A percentile compares a stretch with the other conserved stretches of the same genome.
Evolutionary conservation across 2,797 vertebrate genomes (phyloP).

Genomic region (Poecilia gillii): DNA sequence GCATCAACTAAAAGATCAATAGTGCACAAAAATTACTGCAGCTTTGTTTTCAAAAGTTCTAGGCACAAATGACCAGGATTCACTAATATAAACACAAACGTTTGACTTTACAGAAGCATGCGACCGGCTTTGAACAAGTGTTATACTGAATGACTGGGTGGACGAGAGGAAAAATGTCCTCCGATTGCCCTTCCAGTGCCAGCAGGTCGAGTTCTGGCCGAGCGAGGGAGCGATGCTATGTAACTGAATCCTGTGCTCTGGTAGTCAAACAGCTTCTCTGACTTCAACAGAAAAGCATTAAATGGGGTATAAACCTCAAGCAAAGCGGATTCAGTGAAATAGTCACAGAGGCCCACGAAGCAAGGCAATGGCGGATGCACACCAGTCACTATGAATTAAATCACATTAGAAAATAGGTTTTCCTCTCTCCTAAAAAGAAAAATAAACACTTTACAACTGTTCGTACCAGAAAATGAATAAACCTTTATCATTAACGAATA

Average conservation of each 20-base stretch:
- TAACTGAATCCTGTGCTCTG: constrained; percentile 26
- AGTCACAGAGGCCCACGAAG: constrained; percentile 15
- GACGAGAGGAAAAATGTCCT: constrained; percentile 1
- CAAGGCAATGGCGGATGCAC: constrained; percentile 22
- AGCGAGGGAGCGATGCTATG: background rate
- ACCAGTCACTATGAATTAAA: constrained; percentile 36
- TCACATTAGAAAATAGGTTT: constrained; percentile 20
- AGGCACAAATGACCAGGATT: background rate
- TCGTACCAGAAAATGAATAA: background rate
- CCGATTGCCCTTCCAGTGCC: constrained; percentile 3
- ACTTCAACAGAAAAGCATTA: constrained; percentile 16
- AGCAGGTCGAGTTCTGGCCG: constrained; percentile 19
- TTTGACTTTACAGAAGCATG: background rate
- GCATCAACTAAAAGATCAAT: background rate
- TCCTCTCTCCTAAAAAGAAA: background rate
- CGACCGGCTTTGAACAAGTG: constrained; percentile 1
- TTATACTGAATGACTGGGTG: background rate
- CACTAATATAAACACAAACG: background rate
- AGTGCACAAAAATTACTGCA: too few relatives aligned
- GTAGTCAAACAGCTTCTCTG: constrained; percentile 15
- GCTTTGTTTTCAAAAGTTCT: constrained; percentile 5
- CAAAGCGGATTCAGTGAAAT: constrained; percentile 28
- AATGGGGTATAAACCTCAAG: constrained; percentile 34
- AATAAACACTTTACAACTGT: background rate
- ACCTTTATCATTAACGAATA: background rate